Base-by-base conservation (phyloP, 2,797 vertebrate genomes). In the Sebastes vulpes region DNA sequence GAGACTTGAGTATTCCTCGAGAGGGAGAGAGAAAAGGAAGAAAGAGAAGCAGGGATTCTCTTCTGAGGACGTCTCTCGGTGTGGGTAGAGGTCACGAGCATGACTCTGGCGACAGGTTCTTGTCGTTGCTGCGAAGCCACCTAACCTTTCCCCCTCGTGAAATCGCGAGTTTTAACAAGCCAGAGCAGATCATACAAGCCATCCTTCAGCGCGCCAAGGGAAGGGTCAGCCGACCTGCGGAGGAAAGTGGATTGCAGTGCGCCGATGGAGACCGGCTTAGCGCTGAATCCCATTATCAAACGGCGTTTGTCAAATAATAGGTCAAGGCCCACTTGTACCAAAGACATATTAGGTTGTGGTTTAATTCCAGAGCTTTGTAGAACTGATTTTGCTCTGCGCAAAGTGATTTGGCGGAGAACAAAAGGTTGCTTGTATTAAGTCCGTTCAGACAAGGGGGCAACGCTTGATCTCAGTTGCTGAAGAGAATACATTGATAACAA, bases 271-370 rank as follows among this genome's bases (percentile, higher is more conserved):
- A 81, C 77, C 20, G 28, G 84, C 89, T 94, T 93, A 92, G 84
- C 26, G 67, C 87, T 65, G 86, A 92, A 93, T 93, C 87, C 83
- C 83, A 91, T 94, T 91, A 94, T 92, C 83, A 94, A 90, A 83
- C 82, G 23, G 79, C 66, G 59, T 80, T 91, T 85, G 87, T 91
- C 88, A 92, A 91, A 92, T 89, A 89, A 86, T 85, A 80, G 93
- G 89, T 94, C 87, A 91, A 83, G 79, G 84, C 86, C 88, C 79
- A 82, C 85, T 91, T 91, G 83, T 89, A 86, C 81, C 84, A 70
- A 79, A 83, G 86, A 82, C 86, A 81, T 85, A 81, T 90, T 90
- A 90, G 75, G 76, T 76, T 85, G 84, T 87, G 75, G 86, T 91
- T 87, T 91, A 82, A 92, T 90, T 90, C 77, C 61, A 50, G 52